Conservation (phyloP, 2,797 vertebrate species). For the Microchirus variegatus region DNA sequence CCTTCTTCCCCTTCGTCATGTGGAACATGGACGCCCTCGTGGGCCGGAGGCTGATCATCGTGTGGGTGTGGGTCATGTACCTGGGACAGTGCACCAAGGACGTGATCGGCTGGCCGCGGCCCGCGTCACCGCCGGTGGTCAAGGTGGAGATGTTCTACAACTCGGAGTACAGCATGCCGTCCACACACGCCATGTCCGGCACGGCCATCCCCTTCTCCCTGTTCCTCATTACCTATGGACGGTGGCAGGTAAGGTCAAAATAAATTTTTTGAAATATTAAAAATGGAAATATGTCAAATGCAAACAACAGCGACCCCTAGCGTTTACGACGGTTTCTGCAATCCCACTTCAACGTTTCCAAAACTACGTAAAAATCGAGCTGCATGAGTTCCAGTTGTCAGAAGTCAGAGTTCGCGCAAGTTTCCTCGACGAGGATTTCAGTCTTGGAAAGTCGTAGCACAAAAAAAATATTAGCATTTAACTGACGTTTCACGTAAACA, state of each 20-base stretch:
- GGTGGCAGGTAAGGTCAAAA: constrained; percentile 89
- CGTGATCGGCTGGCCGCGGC: constrained; percentile 90
- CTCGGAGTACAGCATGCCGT: constrained; percentile 99
- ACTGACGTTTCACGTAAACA: too few relatives aligned
- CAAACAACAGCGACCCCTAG: too few relatives aligned
- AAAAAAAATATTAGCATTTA: too few relatives aligned
- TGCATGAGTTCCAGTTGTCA: too few relatives aligned
- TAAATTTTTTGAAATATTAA: too few relatives aligned
- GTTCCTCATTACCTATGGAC: constrained; percentile 87
- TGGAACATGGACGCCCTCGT: constrained; percentile 94
- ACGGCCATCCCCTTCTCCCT: constrained; percentile 93
- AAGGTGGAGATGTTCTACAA: constrained; percentile 98
- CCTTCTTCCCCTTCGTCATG: constrained; percentile 92
- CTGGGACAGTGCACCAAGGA: constrained; percentile 98
- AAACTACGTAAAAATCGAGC: too few relatives aligned
- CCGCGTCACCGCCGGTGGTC: constrained; percentile 92
- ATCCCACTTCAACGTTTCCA: too few relatives aligned
- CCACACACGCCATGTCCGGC: constrained; percentile 98
- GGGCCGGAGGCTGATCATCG: constrained; percentile 86
- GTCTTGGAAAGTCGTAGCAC: too few relatives aligned
- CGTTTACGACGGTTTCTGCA: too few relatives aligned
- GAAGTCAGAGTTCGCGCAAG: too few relatives aligned
- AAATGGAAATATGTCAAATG: too few relatives aligned
- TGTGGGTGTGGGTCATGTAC: constrained; percentile 99
- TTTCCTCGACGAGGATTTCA: too few relatives aligned